These are phyloP conservation scores for Cherax destructor DNA, from an alignment of 1,140 invertebrate genomes.

Conservation along the genomic window DNA sequence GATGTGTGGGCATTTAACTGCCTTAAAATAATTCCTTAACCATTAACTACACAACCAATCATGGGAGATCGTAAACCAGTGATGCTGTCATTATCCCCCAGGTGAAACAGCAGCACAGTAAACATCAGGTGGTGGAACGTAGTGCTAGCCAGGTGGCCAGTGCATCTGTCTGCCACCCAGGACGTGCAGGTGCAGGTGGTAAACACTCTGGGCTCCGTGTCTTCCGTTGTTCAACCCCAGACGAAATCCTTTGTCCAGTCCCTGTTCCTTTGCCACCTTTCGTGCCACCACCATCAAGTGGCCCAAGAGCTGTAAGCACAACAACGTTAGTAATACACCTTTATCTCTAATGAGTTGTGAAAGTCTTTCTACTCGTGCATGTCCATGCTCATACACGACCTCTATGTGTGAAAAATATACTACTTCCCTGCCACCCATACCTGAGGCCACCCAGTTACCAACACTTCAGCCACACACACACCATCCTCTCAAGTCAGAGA, in stretches of 20 bases:
- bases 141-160: conserved; percentile 92
- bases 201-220: conserved; percentile 92
- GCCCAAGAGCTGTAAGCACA: conserved; percentile 79
- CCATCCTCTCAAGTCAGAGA: too few species aligned
- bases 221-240: conserved; percentile 92
- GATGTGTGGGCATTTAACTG: neutral
- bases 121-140: neutral
- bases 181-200: conserved; percentile 94
- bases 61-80: neutral
- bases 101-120: neutral
- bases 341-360: too few species aligned
- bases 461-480: too few species aligned
- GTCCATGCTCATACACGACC: too few species aligned
- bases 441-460: too few species aligned
- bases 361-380: too few species aligned
- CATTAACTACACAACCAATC: neutral
- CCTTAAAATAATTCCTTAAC: neutral
- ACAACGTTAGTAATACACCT: neutral
- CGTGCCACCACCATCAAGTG: conserved; percentile 88
- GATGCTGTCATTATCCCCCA: too few species aligned
- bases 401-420: too few species aligned
- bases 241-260: conserved; percentile 78
- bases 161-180: conserved; percentile 94
- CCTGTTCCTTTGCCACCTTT: conserved; percentile 85
- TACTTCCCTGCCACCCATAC: too few species aligned